These are phyloP conservation scores for Cephalopterus ornatus DNA, from an alignment of 2,113 vertebrate species.

Conservation along the genomic window DNA sequence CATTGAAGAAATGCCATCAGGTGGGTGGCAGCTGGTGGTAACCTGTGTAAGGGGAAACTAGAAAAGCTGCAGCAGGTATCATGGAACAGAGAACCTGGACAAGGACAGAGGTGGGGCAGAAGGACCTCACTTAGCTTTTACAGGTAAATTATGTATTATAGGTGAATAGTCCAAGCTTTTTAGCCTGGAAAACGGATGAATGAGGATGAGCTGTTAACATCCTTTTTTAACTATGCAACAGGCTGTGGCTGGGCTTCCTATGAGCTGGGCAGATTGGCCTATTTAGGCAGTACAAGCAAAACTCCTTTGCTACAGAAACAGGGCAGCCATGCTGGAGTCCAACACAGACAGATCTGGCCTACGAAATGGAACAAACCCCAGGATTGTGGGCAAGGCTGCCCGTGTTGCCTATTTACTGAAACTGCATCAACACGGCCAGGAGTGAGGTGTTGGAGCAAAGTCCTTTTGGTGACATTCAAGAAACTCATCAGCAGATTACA, in stretches of 20 bases:
- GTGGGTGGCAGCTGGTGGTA: not conserved
- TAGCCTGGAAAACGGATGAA: not conserved
- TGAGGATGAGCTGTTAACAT: not conserved
- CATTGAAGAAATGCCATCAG: not conserved
- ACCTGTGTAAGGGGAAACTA: not conserved
- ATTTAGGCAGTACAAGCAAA: not conserved
- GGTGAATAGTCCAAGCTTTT: not conserved
- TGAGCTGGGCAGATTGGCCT: not conserved
- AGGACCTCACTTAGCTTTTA: not conserved
- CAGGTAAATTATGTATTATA: not conserved
- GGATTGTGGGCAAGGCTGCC: not conserved
- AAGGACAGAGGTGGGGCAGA: not conserved
- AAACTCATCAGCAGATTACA: not conserved
- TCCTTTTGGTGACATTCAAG: not conserved
- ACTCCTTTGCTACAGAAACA: not conserved
- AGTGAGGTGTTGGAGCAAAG: not conserved
- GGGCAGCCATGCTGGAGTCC: not conserved
- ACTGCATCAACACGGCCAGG: rapidly evolving
- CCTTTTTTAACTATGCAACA: not conserved
- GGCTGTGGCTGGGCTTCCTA: not conserved
- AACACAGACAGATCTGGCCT: not conserved
- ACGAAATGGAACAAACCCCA: not conserved
- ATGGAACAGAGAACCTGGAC: not conserved
- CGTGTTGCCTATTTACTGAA: not conserved
- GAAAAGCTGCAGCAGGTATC: not conserved